These are phyloP conservation scores for Nasonovia ribisnigri DNA, from an alignment of 2,888 invertebrate species.

Conservation along the genomic window DNA sequence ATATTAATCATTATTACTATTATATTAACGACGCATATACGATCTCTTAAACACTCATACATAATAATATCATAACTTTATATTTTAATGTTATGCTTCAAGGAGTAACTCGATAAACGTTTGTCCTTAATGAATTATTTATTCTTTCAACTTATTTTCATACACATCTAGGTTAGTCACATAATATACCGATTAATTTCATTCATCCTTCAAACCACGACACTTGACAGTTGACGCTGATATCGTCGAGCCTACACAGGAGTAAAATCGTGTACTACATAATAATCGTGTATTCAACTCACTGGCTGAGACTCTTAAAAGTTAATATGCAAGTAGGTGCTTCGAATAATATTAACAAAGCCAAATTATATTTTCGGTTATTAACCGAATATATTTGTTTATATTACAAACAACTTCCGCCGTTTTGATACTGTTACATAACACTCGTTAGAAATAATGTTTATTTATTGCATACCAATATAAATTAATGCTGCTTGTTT, in stretches of 20 bases:
- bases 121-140: slow-evolving; percentile 28
- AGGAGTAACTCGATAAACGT: slow-evolving; percentile 30
- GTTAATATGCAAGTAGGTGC: background rate
- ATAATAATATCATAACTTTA: background rate
- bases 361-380: background rate
- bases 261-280: background rate
- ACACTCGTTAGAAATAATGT: background rate
- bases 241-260: background rate
- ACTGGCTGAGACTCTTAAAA: background rate
- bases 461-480: background rate
- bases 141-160: background rate
- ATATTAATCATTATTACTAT: background rate
- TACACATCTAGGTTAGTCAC: background rate
- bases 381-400: background rate
- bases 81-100: slow-evolving; percentile 30
- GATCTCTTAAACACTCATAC: slow-evolving; percentile 7
- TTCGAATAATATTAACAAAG: background rate
- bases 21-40: background rate
- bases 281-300: background rate
- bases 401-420: background rate
- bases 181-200: slow-evolving; percentile 9
- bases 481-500: background rate
- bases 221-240: background rate
- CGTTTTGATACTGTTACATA: background rate
- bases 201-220: background rate